Evolutionary conservation across 2,888 invertebrate species (phyloP), one percentile per base, ranked within the genome.

Genomic region (Drosophila falleni): DNA sequence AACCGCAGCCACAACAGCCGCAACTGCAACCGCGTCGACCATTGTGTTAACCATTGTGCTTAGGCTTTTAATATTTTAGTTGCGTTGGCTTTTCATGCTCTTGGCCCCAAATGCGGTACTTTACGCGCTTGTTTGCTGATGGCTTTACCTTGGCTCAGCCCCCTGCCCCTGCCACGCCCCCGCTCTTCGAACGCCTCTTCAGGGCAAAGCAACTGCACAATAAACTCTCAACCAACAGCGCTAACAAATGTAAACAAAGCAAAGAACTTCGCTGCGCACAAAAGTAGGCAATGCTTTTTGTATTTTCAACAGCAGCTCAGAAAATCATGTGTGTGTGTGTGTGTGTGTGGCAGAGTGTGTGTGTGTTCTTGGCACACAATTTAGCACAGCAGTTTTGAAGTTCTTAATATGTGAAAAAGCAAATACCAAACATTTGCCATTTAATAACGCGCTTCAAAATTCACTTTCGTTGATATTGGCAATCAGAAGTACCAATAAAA

Each of bases 21-120:
- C n/a, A 33, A 50, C 76, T 16, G 60, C 60, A 55, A 55, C 60
- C 56, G 58, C 66, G 31, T 13, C 23, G 13, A 3, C 44, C 44
- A 44, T 44, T 84, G 79, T 84, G 62, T 78, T 79, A 81, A 64
- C 68, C 84, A 72, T 87, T 87, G 73, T 79, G 70, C 81, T 81
- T 81, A 85, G 83, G 74, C 82, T 76, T 87, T 86, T 87, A 86
- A 87, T 86, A 86, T 86, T 87, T 85, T 72, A 86, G 73, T 63
- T 71, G 76, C 74, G 71, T 78, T 72, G 59, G 80, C 69, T 74
- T 68, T 70, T 66, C 60, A 68, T 59, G 61, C 56, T 37, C 56
- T 37, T 39, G 39, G 29, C 51, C 44, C 23, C 19, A 47, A 31
- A 66, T 59, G 68, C 47, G 50, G 35, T 55, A 66, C 46, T 65